phyloP scores from a whole-genome alignment of 2,797 vertebrate genomes.

The Ibycter americanus region DNA sequence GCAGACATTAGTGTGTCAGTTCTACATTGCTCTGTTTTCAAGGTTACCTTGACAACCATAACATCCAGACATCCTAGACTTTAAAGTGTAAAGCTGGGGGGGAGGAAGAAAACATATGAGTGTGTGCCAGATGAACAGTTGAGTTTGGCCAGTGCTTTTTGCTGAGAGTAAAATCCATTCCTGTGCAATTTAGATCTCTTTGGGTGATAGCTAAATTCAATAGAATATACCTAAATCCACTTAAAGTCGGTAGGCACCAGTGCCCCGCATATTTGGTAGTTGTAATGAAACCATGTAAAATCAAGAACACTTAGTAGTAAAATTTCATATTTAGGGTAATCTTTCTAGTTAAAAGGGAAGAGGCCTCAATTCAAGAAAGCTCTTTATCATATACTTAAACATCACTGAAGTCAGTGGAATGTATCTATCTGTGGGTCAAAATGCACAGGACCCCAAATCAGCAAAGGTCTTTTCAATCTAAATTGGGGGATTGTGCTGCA shows the following conservation, averaged over 20 bases:
- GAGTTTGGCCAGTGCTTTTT: not conserved
- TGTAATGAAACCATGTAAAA: not conserved
- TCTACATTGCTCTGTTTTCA: constrained; percentile 7
- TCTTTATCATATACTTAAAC: not conserved
- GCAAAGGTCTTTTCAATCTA: not conserved
- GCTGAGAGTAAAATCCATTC: not conserved
- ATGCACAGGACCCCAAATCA: not conserved
- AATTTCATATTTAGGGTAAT: not conserved
- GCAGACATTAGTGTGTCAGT: not conserved
- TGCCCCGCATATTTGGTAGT: not conserved
- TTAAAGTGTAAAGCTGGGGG: too few species aligned
- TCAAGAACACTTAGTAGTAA: not conserved
- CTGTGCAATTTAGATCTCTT: not conserved
- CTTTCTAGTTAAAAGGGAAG: not conserved
- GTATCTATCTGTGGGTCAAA: constrained; percentile 14
- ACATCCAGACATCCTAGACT: not conserved
- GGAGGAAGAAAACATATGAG: not conserved
- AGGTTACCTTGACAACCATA: not conserved
- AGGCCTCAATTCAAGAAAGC: not conserved
- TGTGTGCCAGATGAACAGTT: not conserved
- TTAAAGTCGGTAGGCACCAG: not conserved
- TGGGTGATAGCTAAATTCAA: not conserved
- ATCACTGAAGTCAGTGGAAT: not conserved
- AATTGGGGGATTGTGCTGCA: not conserved
- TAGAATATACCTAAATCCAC: not conserved